Conservation (phyloP, 1,140 invertebrate species). For the Orussus abietinus region DNA sequence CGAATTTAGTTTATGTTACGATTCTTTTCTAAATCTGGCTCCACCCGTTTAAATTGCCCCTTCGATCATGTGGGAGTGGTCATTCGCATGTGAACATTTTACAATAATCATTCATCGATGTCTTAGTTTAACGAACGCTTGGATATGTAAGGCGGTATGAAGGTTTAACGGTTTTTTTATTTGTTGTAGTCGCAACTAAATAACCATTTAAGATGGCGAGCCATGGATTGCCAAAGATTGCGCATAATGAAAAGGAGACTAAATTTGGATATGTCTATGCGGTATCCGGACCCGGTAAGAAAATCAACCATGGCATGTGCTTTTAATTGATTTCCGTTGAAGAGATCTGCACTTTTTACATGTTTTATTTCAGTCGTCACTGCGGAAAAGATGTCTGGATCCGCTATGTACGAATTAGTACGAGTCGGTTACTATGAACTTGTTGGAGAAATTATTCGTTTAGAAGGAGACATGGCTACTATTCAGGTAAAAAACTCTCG, state of each 20-base stretch:
- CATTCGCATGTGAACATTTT: too few species aligned
- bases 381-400: constrained; percentile 97
- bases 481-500: constrained; percentile 71
- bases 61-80: too few species aligned
- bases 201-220: constrained; percentile 39
- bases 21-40: too few species aligned
- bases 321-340: too few species aligned
- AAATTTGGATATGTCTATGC: constrained; percentile 94
- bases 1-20: too few species aligned
- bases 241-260: constrained; percentile 81
- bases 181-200: constrained; percentile 13
- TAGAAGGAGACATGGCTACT: constrained; percentile 99
- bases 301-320: too few species aligned
- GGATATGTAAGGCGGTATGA: too few species aligned
- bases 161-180: too few species aligned
- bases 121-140: too few species aligned
- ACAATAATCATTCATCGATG: too few species aligned
- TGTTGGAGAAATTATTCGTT: constrained; percentile 98
- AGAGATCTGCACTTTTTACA: too few species aligned
- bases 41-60: too few species aligned
- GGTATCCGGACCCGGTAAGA: constrained; percentile 93
- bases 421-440: constrained; percentile 96
- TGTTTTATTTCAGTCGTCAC: constrained; percentile 93
- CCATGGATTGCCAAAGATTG: constrained; percentile 66
- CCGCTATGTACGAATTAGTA: constrained; percentile 99